Conservation (phyloP, 2,797 vertebrate species). For the Passerculus sandwichensis region DNA sequence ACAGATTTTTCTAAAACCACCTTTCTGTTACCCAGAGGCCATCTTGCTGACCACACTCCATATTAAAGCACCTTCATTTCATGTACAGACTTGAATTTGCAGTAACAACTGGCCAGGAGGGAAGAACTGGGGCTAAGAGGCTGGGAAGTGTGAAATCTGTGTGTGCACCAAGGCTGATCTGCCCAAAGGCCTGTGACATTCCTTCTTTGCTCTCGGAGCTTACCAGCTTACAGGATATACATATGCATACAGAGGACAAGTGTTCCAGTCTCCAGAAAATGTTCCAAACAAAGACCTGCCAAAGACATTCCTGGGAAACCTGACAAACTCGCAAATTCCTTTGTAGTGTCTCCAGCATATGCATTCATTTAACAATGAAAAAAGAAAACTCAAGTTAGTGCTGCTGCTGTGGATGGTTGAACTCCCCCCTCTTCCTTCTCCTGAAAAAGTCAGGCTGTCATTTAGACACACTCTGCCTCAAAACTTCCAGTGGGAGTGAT, state of each 20-base stretch:
- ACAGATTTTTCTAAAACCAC: not conserved
- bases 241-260: constrained; percentile 50
- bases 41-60: not conserved
- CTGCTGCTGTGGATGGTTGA: constrained; percentile 34
- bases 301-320: constrained; percentile 75
- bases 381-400: not conserved
- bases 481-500: constrained; percentile 40
- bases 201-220: constrained; percentile 29
- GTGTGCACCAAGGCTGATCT: constrained; percentile 7
- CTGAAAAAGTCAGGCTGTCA: constrained; percentile 39
- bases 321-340: constrained; percentile 69
- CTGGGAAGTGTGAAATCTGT: constrained; percentile 51
- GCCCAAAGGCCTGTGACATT: constrained; percentile 55
- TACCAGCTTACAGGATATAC: constrained; percentile 64
- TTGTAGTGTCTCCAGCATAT: constrained; percentile 61
- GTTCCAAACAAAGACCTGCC: constrained; percentile 73
- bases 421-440: constrained; percentile 2
- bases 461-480: constrained; percentile 16
- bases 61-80: constrained; percentile 1
- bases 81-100: constrained; percentile 4
- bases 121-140: not conserved
- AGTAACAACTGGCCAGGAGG: not conserved
- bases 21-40: not conserved
- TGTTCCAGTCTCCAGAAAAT: constrained; percentile 58
- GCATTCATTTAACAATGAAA: constrained; percentile 55